These are phyloP conservation scores for Sebastes paucispinis DNA, from an alignment of 2,797 vertebrate genomes.

Conservation along the genomic window DNA sequence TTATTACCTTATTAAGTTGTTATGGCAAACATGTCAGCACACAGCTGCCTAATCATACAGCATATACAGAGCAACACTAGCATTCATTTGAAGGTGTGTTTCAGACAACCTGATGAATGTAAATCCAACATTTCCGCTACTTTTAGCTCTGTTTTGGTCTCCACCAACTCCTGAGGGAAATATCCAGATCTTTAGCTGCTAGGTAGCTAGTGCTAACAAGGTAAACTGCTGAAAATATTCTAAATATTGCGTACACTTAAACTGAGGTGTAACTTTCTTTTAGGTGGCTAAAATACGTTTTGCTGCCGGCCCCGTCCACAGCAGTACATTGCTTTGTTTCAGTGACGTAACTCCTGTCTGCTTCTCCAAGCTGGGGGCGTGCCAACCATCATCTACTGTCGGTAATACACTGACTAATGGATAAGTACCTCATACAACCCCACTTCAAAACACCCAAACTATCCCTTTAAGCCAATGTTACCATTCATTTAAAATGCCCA, in stretches of 20 bases:
- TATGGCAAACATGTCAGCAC: background rate
- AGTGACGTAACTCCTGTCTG: too few species aligned
- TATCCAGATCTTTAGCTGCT: background rate
- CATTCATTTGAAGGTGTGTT: background rate
- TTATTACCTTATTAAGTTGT: constrained; percentile 2
- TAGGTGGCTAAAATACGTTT: too few species aligned
- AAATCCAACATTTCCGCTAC: background rate
- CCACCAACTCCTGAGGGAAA: background rate
- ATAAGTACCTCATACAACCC: too few species aligned
- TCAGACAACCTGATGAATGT: background rate
- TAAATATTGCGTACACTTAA: too few species aligned
- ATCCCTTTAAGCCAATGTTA: background rate
- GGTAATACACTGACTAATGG: too few species aligned
- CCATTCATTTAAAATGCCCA: background rate
- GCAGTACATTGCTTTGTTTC: too few species aligned
- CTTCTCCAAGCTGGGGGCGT: too few species aligned
- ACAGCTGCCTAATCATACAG: background rate
- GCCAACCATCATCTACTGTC: too few species aligned
- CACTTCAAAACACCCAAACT: too few species aligned
- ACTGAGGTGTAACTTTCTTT: too few species aligned
- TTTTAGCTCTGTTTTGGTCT: constrained; percentile 2
- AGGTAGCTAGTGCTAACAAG: background rate
- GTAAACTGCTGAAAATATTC: too few species aligned
- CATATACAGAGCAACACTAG: background rate
- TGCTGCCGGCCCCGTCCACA: too few species aligned